phyloP scores from a whole-genome alignment of 1,140 invertebrate genomes.

The Drosophila sp. region DNA sequence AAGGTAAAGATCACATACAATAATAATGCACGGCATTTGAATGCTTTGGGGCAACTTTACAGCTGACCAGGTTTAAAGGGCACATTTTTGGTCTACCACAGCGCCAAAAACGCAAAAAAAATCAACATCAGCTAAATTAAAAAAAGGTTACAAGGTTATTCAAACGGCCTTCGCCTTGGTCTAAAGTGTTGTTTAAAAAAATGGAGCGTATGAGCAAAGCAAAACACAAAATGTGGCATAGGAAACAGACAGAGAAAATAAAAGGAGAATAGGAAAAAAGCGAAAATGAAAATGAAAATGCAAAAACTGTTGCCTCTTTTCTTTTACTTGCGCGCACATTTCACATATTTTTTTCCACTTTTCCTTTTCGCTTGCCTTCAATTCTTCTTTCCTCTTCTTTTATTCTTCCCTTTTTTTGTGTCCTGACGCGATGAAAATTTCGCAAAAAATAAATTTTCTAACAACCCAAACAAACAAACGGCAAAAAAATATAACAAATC shows the following conservation, averaged over 20 bases:
- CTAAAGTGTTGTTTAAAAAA: conserved; percentile 55
- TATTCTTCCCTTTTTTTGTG: conserved; percentile 26
- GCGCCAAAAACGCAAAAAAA: conserved; percentile 27
- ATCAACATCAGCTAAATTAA: conserved; percentile 40
- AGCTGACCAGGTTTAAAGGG: conserved; percentile 60
- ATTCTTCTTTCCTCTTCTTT: conserved; percentile 45
- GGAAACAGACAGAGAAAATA: conserved; percentile 37
- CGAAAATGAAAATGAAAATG: conserved; percentile 42
- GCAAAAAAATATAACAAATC: conserved; percentile 74
- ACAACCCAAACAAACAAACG: conserved; percentile 81
- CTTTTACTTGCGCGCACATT: conserved; percentile 75
- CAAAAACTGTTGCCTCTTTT: conserved; percentile 77
- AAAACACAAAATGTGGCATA: conserved; percentile 74
- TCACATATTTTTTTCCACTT: conserved; percentile 64
- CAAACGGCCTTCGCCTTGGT: conserved; percentile 82
- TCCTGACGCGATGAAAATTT: conserved; percentile 54
- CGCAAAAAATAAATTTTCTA: conserved; percentile 82
- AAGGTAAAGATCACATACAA: conserved; percentile 25
- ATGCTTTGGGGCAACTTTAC: conserved; percentile 37
- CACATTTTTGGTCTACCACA: conserved; percentile 66
- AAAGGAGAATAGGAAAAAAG: conserved; percentile 19
- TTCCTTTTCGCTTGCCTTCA: conserved; percentile 50
- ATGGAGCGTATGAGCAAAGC: conserved; percentile 63
- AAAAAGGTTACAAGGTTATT: conserved; percentile 84
- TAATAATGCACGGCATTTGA: conserved; percentile 8